Evolutionary conservation across 2,113 vertebrate species (phyloP).

Genomic region (Sturnus vulgaris): DNA sequence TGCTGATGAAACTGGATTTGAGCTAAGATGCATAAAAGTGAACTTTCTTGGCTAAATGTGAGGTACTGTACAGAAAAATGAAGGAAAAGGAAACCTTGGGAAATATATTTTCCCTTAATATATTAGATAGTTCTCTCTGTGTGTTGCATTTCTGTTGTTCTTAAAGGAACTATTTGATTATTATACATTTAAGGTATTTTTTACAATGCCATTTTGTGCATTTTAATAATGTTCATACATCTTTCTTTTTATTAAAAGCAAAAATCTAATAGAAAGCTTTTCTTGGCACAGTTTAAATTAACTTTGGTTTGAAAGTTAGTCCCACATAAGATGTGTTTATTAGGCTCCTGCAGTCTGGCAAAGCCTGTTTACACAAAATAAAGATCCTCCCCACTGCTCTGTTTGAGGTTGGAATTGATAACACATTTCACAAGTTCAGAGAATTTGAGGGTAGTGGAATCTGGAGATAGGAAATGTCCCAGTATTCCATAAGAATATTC

Average conservation of each 20-base stretch:
- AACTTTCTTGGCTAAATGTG: not conserved
- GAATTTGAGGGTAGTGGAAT: not conserved
- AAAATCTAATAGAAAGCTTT: not conserved
- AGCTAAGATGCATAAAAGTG: not conserved
- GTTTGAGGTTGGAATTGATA: not conserved
- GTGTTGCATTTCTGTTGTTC: not conserved
- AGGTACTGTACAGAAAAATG: not conserved
- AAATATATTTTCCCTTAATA: not conserved
- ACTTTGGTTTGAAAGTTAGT: conserved; percentile 15
- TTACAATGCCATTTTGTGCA: not conserved
- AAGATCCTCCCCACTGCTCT: not conserved
- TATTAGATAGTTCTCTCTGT: not conserved
- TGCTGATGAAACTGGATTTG: not conserved
- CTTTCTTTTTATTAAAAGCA: not conserved
- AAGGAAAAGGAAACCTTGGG: not conserved
- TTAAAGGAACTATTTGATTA: not conserved
- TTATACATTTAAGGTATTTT: not conserved
- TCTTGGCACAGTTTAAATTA: not conserved
- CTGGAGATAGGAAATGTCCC: not conserved
- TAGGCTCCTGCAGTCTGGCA: not conserved
- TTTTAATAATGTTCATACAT: not conserved
- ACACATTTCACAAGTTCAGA: not conserved
- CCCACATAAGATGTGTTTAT: not conserved
- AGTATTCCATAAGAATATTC: not conserved
- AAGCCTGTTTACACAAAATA: not conserved